phyloP scores from a whole-genome alignment of 37 sponge, comb jelly and placozoan genomes.

The Spongilla lacustris region DNA sequence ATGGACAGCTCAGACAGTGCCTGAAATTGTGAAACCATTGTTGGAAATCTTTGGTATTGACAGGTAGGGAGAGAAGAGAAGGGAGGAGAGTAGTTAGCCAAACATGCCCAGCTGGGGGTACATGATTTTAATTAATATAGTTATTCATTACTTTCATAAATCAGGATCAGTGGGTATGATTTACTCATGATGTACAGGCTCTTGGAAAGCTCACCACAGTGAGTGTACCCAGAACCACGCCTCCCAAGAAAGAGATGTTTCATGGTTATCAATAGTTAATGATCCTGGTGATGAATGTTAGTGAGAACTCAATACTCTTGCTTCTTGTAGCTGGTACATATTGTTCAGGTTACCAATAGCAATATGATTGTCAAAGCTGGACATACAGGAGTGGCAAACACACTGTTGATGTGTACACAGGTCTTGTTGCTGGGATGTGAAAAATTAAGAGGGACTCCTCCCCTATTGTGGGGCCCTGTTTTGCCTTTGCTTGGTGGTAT shows the following conservation, averaged over 20 bases:
- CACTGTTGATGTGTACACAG: too few relatives aligned
- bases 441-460: too few relatives aligned
- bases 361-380: neutral
- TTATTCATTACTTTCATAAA: too few relatives aligned
- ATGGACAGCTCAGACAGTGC: conserved; percentile 54
- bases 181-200: too few relatives aligned
- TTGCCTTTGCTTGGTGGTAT: neutral
- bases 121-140: too few relatives aligned
- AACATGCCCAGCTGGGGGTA: too few relatives aligned
- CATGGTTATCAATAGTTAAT: neutral
- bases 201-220: too few relatives aligned
- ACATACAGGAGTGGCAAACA: neutral
- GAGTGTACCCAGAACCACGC: neutral
- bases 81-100: too few relatives aligned
- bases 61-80: conserved; percentile 40
- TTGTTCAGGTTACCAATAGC: neutral
- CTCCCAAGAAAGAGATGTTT: neutral
- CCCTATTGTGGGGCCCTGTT: too few relatives aligned
- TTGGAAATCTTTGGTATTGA: conserved; percentile 70
- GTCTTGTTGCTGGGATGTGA: too few relatives aligned
- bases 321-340: neutral
- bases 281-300: neutral
- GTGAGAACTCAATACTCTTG: neutral
- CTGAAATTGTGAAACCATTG: conserved; percentile 39
- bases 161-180: too few relatives aligned